A percentile compares a stretch with the other conserved stretches of the same genome.
phyloP scores from a whole-genome alignment of 1,140 invertebrate species.

The Drosophila auraria region DNA sequence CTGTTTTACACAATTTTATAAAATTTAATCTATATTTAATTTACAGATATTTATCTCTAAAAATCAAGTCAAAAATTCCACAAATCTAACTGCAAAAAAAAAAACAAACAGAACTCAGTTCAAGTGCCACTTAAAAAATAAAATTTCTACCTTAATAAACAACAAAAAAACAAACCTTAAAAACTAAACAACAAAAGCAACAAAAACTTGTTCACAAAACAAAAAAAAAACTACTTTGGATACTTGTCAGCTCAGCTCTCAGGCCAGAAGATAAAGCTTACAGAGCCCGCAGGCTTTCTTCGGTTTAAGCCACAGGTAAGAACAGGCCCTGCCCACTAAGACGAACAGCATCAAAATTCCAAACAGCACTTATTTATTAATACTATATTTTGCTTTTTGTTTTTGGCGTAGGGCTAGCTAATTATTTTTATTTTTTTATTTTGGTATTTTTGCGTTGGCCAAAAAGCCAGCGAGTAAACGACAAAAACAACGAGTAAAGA shows the following conservation, averaged over 20 bases:
- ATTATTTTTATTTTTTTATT: conserved; percentile 59
- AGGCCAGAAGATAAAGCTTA: conserved; percentile 29
- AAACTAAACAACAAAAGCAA: conserved; percentile 43
- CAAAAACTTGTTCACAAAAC: conserved; percentile 56
- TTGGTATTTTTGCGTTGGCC: conserved; percentile 72
- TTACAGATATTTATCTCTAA: conserved; percentile 8
- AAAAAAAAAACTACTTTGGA: conserved; percentile 51
- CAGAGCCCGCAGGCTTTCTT: conserved; percentile 56
- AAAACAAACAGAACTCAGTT: conserved; percentile 25
- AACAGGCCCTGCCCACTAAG: conserved; percentile 53
- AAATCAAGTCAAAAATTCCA: conserved; percentile 1
- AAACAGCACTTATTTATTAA: conserved; percentile 14
- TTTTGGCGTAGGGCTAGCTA: conserved; percentile 63
- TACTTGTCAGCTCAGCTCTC: conserved; percentile 59
- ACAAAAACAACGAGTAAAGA: conserved; percentile 51
- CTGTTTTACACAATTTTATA: not conserved
- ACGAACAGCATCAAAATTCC: conserved; percentile 42
- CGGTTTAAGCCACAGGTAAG: conserved; percentile 68
- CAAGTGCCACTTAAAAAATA: conserved; percentile 28
- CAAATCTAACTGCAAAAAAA: conserved; percentile 1
- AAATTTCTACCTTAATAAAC: conserved; percentile 12
- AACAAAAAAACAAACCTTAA: conserved; percentile 24
- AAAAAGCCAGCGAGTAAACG: conserved; percentile 68
- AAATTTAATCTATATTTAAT: not conserved
- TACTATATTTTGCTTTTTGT: conserved; percentile 23